Conservation (phyloP, 1,140 invertebrate species). For the Cotesia typhae region DNA sequence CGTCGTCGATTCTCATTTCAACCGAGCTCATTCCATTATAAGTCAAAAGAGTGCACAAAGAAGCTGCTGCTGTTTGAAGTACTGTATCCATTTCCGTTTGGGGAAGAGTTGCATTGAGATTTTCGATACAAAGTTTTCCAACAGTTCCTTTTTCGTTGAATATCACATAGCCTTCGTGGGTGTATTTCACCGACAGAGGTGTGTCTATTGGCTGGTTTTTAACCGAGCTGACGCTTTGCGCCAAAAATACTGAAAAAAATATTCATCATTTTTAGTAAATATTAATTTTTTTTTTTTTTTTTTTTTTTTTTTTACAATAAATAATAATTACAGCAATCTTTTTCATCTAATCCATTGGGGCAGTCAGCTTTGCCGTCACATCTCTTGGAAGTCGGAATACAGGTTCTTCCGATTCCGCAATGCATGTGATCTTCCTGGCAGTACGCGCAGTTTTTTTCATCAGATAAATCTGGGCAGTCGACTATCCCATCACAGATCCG, state of each 20-base stretch:
- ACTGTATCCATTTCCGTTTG: constrained; percentile 66
- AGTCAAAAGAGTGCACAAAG: constrained; percentile 78
- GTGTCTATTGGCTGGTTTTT: constrained; percentile 68
- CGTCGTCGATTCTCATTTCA: constrained; percentile 67
- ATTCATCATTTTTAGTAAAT: constrained; percentile 16
- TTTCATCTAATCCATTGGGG: constrained; percentile 85
- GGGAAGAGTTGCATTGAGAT: constrained; percentile 70
- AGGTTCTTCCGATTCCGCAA: constrained; percentile 79
- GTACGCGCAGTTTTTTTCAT: constrained; percentile 81
- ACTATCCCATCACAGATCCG: constrained; percentile 86
- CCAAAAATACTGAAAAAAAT: constrained; percentile 73
- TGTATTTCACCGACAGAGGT: constrained; percentile 74
- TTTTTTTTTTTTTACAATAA: not conserved
- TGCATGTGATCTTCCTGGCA: constrained; percentile 77
- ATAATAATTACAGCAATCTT: constrained; percentile 78
- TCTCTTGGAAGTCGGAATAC: constrained; percentile 74
- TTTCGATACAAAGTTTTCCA: constrained; percentile 83
- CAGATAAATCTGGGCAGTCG: constrained; percentile 84
- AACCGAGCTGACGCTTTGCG: constrained; percentile 71
- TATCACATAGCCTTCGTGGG: constrained; percentile 78
- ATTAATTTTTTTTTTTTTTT: not conserved
- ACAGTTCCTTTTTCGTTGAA: constrained; percentile 84
- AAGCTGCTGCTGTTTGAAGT: constrained; percentile 75
- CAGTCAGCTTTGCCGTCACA: constrained; percentile 87
- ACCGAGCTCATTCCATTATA: constrained; percentile 72